A percentile compares a stretch with the other conserved stretches of the same genome.
Evolutionary conservation across 2,113 vertebrate genomes (phyloP).

Genomic region (Oryzias curvinotus): DNA sequence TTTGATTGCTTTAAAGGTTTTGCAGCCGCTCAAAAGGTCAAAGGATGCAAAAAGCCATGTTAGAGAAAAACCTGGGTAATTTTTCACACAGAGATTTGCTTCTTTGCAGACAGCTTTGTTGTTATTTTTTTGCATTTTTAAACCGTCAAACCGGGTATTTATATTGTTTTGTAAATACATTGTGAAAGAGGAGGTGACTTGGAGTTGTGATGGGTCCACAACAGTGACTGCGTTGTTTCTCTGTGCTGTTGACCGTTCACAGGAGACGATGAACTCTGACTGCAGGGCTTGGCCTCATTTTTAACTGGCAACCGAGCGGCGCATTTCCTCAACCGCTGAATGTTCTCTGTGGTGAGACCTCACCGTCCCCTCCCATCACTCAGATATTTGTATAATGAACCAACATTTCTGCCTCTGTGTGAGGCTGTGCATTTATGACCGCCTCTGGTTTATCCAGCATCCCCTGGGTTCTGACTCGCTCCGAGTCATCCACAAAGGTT

Average conservation of each 20-base stretch:
- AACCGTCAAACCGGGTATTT: too few relatives aligned
- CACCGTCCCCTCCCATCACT: constrained; percentile 17
- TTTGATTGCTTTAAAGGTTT: too few relatives aligned
- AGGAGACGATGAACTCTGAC: background rate
- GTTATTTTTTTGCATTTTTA: too few relatives aligned
- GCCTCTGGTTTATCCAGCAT: constrained; percentile 24
- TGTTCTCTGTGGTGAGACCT: constrained; percentile 44
- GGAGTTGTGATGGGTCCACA: too few relatives aligned
- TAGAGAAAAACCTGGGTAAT: too few relatives aligned
- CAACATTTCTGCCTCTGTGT: constrained; percentile 29
- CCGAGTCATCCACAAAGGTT: constrained; percentile 8
- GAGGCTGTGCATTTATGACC: constrained; percentile 29
- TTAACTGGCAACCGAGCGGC: constrained; percentile 27
- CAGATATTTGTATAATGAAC: constrained; percentile 54
- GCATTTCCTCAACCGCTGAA: constrained; percentile 45
- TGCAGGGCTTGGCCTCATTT: background rate
- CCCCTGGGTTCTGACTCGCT: constrained; percentile 13
- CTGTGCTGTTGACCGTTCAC: background rate
- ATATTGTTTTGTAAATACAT: too few relatives aligned
- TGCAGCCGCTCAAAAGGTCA: too few relatives aligned
- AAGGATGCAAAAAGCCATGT: too few relatives aligned
- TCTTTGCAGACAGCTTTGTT: too few relatives aligned
- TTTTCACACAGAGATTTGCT: too few relatives aligned
- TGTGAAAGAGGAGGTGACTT: too few relatives aligned
- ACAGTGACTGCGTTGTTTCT: background rate